These are phyloP conservation scores for Drosophila anceps DNA, from an alignment of 2,888 invertebrate species.

Conservation along the genomic window DNA sequence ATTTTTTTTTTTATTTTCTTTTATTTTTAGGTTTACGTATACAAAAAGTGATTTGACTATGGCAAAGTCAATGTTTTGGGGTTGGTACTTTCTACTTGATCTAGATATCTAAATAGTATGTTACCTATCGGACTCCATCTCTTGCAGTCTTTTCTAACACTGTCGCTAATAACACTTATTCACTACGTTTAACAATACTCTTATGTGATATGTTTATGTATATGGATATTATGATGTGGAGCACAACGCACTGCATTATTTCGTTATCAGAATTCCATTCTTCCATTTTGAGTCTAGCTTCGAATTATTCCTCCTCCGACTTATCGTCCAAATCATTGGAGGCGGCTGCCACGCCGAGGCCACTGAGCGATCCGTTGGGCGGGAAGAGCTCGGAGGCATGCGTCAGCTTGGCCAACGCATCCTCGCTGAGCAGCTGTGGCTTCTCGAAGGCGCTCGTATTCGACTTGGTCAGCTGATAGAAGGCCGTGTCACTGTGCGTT, in stretches of 20 bases:
- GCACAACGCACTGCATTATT: constrained; percentile 71
- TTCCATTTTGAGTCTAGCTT: constrained; percentile 8
- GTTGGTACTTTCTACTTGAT: constrained; percentile 16
- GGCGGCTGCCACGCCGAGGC: constrained; percentile 37
- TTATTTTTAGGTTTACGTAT: constrained; percentile 50
- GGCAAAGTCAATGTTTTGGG: constrained; percentile 32
- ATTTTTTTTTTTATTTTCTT: constrained; percentile 46
- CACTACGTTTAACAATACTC: constrained; percentile 22
- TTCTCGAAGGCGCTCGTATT: constrained; percentile 77
- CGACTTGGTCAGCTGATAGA: constrained; percentile 82
- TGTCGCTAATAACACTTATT: constrained; percentile 51
- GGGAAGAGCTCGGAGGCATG: constrained; percentile 77
- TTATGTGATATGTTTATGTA: constrained; percentile 25
- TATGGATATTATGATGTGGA: constrained; percentile 19
- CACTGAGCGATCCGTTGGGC: constrained; percentile 14
- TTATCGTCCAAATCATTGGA: constrained; percentile 57
- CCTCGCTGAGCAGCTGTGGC: constrained; percentile 73
- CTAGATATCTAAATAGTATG: constrained; percentile 6
- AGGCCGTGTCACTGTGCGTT: constrained; percentile 85
- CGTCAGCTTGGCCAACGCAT: constrained; percentile 72
- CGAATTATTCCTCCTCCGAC: constrained; percentile 33
- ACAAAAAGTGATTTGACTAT: constrained; percentile 62
- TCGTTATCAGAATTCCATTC: constrained; percentile 9
- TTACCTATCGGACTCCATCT: constrained; percentile 35
- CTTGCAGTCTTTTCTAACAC: constrained; percentile 75